phyloP scores from a whole-genome alignment of 2,113 vertebrate species.

The Callipepla squamata region DNA sequence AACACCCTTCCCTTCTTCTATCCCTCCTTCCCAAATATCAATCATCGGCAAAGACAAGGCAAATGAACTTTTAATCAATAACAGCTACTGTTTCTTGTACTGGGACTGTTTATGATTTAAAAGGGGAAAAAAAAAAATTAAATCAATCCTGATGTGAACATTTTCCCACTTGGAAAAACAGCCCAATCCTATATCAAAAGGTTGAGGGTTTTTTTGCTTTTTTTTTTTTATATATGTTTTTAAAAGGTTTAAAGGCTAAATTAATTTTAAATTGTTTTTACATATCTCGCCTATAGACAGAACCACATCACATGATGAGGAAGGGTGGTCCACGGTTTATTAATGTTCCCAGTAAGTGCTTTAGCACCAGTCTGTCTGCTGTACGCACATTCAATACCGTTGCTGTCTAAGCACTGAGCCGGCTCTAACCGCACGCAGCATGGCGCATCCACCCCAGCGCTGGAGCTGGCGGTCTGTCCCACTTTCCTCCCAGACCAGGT shows the following conservation, averaged over 20 bases:
- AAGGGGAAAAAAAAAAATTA: constrained; percentile 66
- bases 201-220: not conserved
- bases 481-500: constrained; percentile 28
- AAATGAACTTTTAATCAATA: constrained; percentile 84
- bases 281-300: constrained; percentile 51
- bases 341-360: constrained; percentile 42
- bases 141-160: constrained; percentile 81
- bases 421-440: constrained; percentile 2
- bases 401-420: constrained; percentile 39
- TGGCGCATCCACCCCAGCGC: not conserved
- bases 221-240: constrained; percentile 38
- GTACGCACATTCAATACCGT: constrained; percentile 6
- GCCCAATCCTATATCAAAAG: constrained; percentile 68
- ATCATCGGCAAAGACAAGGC: constrained; percentile 77
- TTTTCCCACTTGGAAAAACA: constrained; percentile 75
- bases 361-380: constrained; percentile 60
- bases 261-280: constrained; percentile 73
- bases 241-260: constrained; percentile 68
- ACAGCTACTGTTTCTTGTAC: constrained; percentile 85
- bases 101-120: constrained; percentile 81
- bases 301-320: constrained; percentile 42
- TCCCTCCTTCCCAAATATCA: constrained; percentile 73
- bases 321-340: constrained; percentile 40
- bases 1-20: constrained; percentile 64
- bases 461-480: constrained; percentile 12